Evolutionary conservation across 2,888 invertebrate genomes (phyloP).

Genomic region (Drosophila rubida): DNA sequence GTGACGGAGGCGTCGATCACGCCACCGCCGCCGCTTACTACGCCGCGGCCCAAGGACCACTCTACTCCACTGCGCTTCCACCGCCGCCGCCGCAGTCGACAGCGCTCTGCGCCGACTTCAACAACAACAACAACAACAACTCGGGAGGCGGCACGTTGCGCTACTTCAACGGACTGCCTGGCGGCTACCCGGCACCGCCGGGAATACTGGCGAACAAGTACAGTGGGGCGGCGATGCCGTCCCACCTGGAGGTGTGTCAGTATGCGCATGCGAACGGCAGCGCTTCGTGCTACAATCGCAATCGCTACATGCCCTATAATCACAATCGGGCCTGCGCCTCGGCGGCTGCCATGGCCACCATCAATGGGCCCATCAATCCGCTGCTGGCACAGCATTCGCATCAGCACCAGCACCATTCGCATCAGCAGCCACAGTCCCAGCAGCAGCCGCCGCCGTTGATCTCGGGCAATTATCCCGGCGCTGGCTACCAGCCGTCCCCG

Average conservation of each 20-base stretch:
- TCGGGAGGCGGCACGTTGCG: slow-evolving; percentile 34
- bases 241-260: slow-evolving; percentile 63
- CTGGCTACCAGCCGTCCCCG: slow-evolving; percentile 41
- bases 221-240: slow-evolving; percentile 13
- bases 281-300: slow-evolving; percentile 74
- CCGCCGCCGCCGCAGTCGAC: slow-evolving; percentile 19
- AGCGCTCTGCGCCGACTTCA: slow-evolving; percentile 44
- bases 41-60: slow-evolving; percentile 30
- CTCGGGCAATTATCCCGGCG: slow-evolving; percentile 30
- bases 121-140: slow-evolving; percentile 55
- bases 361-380: slow-evolving; percentile 46
- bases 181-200: slow-evolving; percentile 39
- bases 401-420: slow-evolving; percentile 10
- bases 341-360: slow-evolving; percentile 57
- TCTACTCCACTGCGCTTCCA: slow-evolving; percentile 26
- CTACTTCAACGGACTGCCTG: slow-evolving; percentile 49
- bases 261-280: slow-evolving; percentile 66
- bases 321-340: slow-evolving; percentile 75
- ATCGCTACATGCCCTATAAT: slow-evolving; percentile 84
- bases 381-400: slow-evolving; percentile 30
- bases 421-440: slow-evolving; percentile 11
- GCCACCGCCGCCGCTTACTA: slow-evolving; percentile 37
- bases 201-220: slow-evolving; percentile 44
- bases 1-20: slow-evolving; percentile 59
- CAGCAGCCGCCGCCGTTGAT: not conserved